Conservation (phyloP, 2,797 vertebrate species). For the Lemur catta region DNA sequence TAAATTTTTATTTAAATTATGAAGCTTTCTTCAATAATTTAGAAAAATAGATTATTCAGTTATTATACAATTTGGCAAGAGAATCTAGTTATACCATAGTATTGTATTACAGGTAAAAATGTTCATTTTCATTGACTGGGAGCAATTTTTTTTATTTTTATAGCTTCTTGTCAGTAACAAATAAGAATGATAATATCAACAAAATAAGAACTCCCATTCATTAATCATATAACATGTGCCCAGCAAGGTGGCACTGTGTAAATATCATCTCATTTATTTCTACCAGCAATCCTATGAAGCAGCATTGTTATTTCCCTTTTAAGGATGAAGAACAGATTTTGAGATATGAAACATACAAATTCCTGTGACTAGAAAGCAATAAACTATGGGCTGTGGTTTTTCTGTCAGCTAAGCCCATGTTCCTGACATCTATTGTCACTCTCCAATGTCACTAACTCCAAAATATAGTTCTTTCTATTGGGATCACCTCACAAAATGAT, state of each 20-base stretch:
- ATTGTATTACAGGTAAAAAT: background rate
- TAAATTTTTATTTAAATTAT: conserved; percentile 25
- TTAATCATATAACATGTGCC: background rate
- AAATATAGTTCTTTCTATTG: background rate
- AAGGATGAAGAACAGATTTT: background rate
- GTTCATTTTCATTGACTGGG: conserved; percentile 5
- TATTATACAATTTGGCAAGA: background rate
- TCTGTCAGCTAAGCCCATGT: background rate
- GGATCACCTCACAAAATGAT: background rate
- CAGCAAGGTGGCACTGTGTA: background rate
- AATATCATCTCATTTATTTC: background rate
- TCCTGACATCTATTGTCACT: background rate
- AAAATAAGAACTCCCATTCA: background rate
- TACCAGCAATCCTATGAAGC: background rate
- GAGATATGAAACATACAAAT: background rate
- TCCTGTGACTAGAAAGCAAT: background rate
- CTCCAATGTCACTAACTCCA: background rate
- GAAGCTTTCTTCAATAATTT: conserved; percentile 41
- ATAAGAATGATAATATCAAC: background rate
- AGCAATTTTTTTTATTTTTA: background rate
- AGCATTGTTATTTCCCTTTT: background rate
- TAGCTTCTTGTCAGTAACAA: background rate
- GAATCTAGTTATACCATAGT: background rate
- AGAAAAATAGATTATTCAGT: background rate
- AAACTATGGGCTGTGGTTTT: background rate